Evolutionary conservation across 2,113 vertebrate genomes (phyloP).

Genomic region (Oriolus oriolus): DNA sequence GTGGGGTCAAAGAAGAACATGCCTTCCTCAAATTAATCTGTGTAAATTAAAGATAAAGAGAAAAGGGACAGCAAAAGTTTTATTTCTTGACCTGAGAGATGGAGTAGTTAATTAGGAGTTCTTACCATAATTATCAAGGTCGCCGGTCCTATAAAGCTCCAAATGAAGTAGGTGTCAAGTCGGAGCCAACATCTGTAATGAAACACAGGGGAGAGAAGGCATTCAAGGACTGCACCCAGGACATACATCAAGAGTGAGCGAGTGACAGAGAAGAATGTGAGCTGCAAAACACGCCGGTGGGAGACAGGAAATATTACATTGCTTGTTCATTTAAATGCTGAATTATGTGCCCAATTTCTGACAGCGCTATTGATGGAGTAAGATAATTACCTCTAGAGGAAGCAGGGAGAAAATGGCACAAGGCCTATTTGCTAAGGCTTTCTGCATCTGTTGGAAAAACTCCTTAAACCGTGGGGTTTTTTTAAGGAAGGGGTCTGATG

Average conservation of each 20-base stretch:
- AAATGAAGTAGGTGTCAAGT: conserved; percentile 99
- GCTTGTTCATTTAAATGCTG: conserved; percentile 82
- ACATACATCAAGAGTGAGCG: conserved; percentile 74
- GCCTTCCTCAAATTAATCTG: conserved; percentile 69
- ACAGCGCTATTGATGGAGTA: conserved; percentile 80
- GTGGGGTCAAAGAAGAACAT: conserved; percentile 67
- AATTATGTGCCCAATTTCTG: conserved; percentile 79
- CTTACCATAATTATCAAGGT: conserved; percentile 99
- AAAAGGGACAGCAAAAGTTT: conserved; percentile 68
- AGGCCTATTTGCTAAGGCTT: conserved; percentile 53
- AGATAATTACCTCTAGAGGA: conserved; percentile 77
- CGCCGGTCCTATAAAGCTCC: conserved; percentile 99
- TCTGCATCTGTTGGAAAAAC: conserved; percentile 33
- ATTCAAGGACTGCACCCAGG: conserved; percentile 70
- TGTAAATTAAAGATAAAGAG: conserved; percentile 65
- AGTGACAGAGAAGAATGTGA: conserved; percentile 80
- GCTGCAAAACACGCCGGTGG: conserved; percentile 68
- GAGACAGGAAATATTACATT: conserved; percentile 80
- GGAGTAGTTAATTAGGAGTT: conserved; percentile 83
- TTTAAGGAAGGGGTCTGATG: not conserved
- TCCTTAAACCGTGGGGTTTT: not conserved
- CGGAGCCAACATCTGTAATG: conserved; percentile 96
- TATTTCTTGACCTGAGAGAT: conserved; percentile 77
- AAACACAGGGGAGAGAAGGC: conserved; percentile 70
- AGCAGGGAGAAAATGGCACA: conserved; percentile 64